A percentile compares a stretch with the other conserved stretches of the same genome.
Evolutionary conservation across 2,888 invertebrate species (phyloP).

Genomic region (Drosophila rellima): DNA sequence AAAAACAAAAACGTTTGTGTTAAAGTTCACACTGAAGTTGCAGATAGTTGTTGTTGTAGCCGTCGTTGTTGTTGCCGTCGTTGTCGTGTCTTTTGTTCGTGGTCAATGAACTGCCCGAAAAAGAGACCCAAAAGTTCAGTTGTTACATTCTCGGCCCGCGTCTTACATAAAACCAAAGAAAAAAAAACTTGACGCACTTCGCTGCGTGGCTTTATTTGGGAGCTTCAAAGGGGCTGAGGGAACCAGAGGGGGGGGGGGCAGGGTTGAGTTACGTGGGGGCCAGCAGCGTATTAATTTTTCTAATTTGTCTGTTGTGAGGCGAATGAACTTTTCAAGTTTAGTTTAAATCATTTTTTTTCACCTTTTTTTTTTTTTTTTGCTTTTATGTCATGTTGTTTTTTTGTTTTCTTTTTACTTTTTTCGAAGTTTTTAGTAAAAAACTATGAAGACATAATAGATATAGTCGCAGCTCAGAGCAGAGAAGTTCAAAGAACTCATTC

Average conservation of each 20-base stretch:
- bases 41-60: constrained; percentile 28
- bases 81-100: constrained; percentile 63
- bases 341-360: constrained; percentile 39
- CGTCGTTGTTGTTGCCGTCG: constrained; percentile 23
- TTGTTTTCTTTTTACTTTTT: constrained; percentile 69
- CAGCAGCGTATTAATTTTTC: constrained; percentile 79
- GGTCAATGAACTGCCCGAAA: constrained; percentile 76
- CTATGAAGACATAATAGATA: constrained; percentile 77
- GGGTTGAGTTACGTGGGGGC: constrained; percentile 30
- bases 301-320: constrained; percentile 74
- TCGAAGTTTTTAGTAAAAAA: constrained; percentile 21
- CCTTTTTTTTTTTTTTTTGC: constrained; percentile 43
- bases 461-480: constrained; percentile 50
- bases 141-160: constrained; percentile 71
- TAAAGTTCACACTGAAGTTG: constrained; percentile 66
- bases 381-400: constrained; percentile 76
- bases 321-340: constrained; percentile 73
- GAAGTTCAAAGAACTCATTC: constrained; percentile 76
- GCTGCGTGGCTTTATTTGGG: constrained; percentile 46
- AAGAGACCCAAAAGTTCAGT: constrained; percentile 76
- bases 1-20: constrained; percentile 55
- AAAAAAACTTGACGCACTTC: constrained; percentile 61
- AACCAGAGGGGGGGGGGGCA: background rate
- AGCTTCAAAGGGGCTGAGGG: background rate
- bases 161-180: constrained; percentile 69